Base-by-base conservation (phyloP, 2,888 invertebrate genomes). In the Anticlea derivata region DNA sequence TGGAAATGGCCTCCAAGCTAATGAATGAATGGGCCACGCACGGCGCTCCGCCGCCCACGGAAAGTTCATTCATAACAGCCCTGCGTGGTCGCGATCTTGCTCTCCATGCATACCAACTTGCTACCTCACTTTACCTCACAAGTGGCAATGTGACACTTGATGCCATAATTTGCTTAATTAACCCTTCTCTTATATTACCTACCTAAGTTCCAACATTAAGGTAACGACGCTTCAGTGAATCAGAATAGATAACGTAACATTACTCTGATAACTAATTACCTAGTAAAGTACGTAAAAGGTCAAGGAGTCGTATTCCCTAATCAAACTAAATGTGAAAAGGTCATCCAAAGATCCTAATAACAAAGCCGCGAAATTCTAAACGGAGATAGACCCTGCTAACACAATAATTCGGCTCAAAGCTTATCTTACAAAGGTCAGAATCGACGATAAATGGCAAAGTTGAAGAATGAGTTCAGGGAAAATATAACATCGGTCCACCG, bases 11-110 rank as follows among this genome's bases (percentile, higher is more conserved):
- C 89, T 88, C 80, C 69, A 62, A 82, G 76, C 70, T 86, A 87
- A 86, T 88, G 87, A 87, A 86, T 87, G 87, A 86, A 88, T 78
- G 82, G 80, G 76, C 73, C 68, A 73, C 73, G 75, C 66, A 73
- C 70, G 67, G 66, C 69, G 65, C 65, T 72, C 68, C 70, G 70
- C 80, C 80, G 77, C 83, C 89, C 87, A 90, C 89, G 78, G 64
- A 62, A 59, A 66, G 72, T 85, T 82, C 89, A 89, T 90, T 89
- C 89, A 89, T 88, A 77, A 66, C 65, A 73, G 79, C 80, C 81
- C 83, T 83, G 85, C 85, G 83, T 78, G 80, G 78, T 77, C 74
- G 75, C 73, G 44, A 65, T 67, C 75, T 70, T 66, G 75, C 73
- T 73, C 75, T 78, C 80, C 79, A 82, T 80, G 82, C 69, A 77